Evolutionary conservation across 1,140 invertebrate genomes (phyloP).

Genomic region (Cydia splendana): DNA sequence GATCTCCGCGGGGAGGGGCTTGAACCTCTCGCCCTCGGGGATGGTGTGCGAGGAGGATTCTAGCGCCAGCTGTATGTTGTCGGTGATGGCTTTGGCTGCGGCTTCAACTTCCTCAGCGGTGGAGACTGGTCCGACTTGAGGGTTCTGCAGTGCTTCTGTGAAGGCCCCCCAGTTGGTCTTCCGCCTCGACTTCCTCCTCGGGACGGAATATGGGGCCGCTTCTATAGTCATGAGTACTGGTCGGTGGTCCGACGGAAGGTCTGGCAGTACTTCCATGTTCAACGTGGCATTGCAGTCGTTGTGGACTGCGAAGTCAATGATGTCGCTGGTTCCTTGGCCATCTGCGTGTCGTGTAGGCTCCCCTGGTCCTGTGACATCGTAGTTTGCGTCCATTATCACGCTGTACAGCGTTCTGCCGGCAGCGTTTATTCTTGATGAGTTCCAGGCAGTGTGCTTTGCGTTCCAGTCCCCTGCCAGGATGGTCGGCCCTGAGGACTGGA

Average conservation of each 20-base stretch:
- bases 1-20: neutral
- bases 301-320: slow-evolving; percentile 27
- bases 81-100: neutral
- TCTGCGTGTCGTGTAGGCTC: slow-evolving; percentile 1
- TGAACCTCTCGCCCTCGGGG: neutral
- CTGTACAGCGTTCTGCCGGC: neutral
- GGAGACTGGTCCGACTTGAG: neutral
- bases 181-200: neutral
- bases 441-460: slow-evolving; percentile 19
- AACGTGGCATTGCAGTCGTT: neutral
- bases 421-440: neutral
- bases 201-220: neutral
- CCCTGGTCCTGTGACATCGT: slow-evolving; percentile 8
- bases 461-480: slow-evolving; percentile 26
- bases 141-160: neutral
- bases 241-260: neutral
- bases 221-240: too few species aligned
- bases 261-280: neutral
- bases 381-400: neutral
- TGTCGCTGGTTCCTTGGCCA: neutral
- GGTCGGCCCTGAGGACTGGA: neutral
- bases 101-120: neutral
- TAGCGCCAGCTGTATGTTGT: neutral
- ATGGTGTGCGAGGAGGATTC: neutral
- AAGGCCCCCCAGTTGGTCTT: neutral